A percentile compares a stretch with the other conserved stretches of the same genome.
Conservation (phyloP, 2,797 vertebrate genomes). For the Epinephelus awoara region DNA sequence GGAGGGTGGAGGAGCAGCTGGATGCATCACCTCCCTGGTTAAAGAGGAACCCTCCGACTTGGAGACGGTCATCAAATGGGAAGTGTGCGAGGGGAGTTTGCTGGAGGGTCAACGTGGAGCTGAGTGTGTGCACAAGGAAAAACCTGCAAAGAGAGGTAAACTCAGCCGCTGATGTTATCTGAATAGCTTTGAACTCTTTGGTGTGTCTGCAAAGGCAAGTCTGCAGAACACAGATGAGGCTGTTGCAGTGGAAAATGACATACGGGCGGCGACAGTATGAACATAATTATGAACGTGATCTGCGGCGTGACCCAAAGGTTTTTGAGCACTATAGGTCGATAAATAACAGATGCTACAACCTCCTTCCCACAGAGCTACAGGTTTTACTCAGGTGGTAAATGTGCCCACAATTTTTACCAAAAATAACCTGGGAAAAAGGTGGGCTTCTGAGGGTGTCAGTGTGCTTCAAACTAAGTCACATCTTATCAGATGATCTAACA, state of each 20-base stretch:
- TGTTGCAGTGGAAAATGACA: background rate
- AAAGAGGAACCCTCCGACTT: constrained; percentile 17
- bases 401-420: background rate
- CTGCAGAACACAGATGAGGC: background rate
- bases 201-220: background rate
- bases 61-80: background rate
- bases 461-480: no score
- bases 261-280: background rate
- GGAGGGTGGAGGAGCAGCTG: background rate
- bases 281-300: background rate
- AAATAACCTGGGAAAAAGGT: background rate
- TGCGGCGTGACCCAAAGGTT: background rate
- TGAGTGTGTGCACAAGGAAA: background rate
- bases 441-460: background rate
- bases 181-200: background rate
- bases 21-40: background rate
- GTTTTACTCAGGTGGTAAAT: constrained; percentile 13
- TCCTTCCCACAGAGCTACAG: constrained; percentile 31
- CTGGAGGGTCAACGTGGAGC: background rate
- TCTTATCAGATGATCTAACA: background rate
- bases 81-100: constrained; percentile 6
- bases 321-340: background rate
- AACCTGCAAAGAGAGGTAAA: background rate
- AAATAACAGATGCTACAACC: background rate
- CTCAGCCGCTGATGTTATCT: background rate